phyloP scores from a whole-genome alignment of 2,797 vertebrate genomes.

The Poecile montanus region DNA sequence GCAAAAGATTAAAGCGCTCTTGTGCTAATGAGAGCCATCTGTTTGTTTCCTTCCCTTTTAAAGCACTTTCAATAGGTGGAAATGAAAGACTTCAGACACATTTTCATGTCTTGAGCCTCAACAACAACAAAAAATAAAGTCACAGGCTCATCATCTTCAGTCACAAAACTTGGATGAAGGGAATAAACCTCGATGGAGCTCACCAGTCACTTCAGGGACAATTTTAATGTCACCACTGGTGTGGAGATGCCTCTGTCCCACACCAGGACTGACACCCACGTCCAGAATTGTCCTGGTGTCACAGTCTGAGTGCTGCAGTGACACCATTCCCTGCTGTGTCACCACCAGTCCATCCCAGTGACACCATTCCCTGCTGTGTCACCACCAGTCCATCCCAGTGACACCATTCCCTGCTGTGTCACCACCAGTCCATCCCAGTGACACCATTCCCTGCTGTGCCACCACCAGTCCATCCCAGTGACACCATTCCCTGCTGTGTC shows the following conservation, averaged over 20 bases:
- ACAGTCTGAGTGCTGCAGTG: too few relatives aligned
- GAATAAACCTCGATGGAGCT: neutral
- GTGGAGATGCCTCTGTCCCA: neutral
- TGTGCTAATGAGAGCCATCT: constrained; percentile 72
- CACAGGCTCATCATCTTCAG: neutral
- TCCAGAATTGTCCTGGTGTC: rapidly evolving
- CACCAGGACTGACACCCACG: rapidly evolving
- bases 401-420: too few relatives aligned
- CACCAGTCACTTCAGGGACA: neutral
- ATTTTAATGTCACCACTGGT: neutral
- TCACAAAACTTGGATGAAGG: neutral
- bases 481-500: too few relatives aligned
- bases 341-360: neutral
- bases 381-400: neutral
- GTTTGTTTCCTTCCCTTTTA: constrained; percentile 55
- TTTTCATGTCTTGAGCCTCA: constrained; percentile 36
- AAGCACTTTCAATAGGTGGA: constrained; percentile 35
- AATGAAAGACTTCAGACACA: constrained; percentile 48
- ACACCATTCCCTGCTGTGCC: too few relatives aligned
- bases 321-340: neutral
- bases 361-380: too few relatives aligned
- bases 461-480: too few relatives aligned
- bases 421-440: neutral
- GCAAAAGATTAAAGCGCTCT: constrained; percentile 61
- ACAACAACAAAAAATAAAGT: neutral